Evolutionary conservation across 2,888 invertebrate species (phyloP), one percentile per base, ranked within the genome.

Genomic region (Troides aeacus): DNA sequence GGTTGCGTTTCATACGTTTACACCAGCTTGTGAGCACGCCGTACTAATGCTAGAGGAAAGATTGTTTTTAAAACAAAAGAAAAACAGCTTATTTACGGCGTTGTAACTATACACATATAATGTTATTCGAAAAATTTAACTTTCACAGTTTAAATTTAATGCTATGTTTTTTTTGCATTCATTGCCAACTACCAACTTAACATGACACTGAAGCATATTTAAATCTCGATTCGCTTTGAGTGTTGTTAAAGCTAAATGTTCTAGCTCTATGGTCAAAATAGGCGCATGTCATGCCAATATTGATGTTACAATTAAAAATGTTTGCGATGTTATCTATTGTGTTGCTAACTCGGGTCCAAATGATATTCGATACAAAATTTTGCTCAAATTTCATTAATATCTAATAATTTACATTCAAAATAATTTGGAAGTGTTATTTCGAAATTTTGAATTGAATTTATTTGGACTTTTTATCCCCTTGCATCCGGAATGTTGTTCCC

Each of bases 251-350:
- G 24, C 8, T 42, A 21, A 21, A 21, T 21, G 21, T 21, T 21
- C 21, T 21, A 21, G 64, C 36, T 66, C 64, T 24, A 62, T 68
- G 72, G 59, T 65, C 42, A 67, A 24, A 66, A 73, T n/a, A 42
- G 72, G 90, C n/a, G 46, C 90, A 89, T 90, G 90, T 87, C 88
- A 88, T 89, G 90, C 89, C 89, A 86, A 84, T 77, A 79, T 77
- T 75, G 71, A 78, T 69, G 75, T 81, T 83, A 79, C 81, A 62
- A 64, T 66, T 63, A 59, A 56, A 64, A 69, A 65, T 80, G 74
- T 77, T 77, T 76, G 78, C 79, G 74, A 76, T 80, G 79, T 78
- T 84, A 81, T 84, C 76, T 74, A 78, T 79, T 84, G 82, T 84
- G 77, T 76, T 80, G 80, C 83, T 86, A 88, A 88, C 84, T 68